phyloP scores from a whole-genome alignment of 2,797 vertebrate genomes.

The Fundulus diaphanus region DNA sequence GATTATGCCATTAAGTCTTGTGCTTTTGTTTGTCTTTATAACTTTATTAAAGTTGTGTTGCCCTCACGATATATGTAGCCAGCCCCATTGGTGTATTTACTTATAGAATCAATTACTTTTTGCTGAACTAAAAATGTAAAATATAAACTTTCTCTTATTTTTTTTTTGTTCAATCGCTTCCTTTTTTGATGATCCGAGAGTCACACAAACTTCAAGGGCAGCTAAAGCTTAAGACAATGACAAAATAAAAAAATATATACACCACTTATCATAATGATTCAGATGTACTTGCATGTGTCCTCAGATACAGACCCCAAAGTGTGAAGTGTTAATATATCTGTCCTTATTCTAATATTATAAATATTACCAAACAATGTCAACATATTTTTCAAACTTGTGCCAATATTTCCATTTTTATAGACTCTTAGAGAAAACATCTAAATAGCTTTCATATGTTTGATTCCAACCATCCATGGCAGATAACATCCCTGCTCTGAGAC shows the following conservation, averaged over 20 bases:
- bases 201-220: background rate
- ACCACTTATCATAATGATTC: background rate
- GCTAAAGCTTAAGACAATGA: background rate
- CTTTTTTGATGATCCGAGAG: background rate
- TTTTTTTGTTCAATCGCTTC: background rate
- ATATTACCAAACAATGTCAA: background rate
- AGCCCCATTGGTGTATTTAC: background rate
- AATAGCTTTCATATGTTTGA: slow-evolving; percentile 39
- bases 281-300: background rate
- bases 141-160: background rate
- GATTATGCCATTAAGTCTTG: no score
- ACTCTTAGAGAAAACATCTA: slow-evolving; percentile 20
- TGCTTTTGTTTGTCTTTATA: background rate
- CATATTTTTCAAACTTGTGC: background rate
- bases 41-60: background rate
- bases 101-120: background rate
- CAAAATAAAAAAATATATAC: background rate
- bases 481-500: slow-evolving; percentile 23
- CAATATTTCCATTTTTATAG: background rate
- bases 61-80: background rate
- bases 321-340: background rate
- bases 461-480: slow-evolving; percentile 27
- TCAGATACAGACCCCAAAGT: background rate
- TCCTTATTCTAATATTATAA: background rate
- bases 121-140: background rate